phyloP scores from a whole-genome alignment of 2,888 invertebrate genomes.

The Allophyes oxyacanthae region DNA sequence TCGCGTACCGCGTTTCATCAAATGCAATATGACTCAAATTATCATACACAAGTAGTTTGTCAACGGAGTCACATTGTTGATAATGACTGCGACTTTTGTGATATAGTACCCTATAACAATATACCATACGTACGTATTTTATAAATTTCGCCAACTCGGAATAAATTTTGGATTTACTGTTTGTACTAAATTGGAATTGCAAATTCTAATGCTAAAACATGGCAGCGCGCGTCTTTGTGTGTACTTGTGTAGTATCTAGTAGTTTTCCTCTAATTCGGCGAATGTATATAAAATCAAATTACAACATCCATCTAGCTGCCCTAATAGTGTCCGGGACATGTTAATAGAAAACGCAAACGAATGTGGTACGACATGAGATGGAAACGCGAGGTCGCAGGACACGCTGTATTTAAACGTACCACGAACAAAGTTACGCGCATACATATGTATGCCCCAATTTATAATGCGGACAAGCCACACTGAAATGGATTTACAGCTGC shows the following conservation, averaged over 20 bases:
- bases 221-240: slow-evolving; percentile 37
- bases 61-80: slow-evolving; percentile 70
- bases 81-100: slow-evolving; percentile 57
- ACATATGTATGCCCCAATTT: slow-evolving; percentile 80
- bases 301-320: slow-evolving; percentile 78
- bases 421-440: slow-evolving; percentile 61
- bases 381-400: slow-evolving; percentile 73
- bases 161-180: slow-evolving; percentile 39
- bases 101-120: slow-evolving; percentile 26
- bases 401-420: slow-evolving; percentile 62
- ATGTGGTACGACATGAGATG: slow-evolving; percentile 76
- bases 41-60: slow-evolving; percentile 80
- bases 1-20: slow-evolving; percentile 79
- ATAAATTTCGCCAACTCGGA: slow-evolving; percentile 26
- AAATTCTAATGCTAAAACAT: slow-evolving; percentile 51
- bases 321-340: slow-evolving; percentile 80
- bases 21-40: slow-evolving; percentile 84
- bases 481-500: slow-evolving; percentile 90
- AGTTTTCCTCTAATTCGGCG: slow-evolving; percentile 70
- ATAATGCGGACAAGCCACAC: slow-evolving; percentile 88
- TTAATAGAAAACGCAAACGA: slow-evolving; percentile 85
- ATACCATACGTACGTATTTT: slow-evolving; percentile 30
- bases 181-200: slow-evolving; percentile 47
- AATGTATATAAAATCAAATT: slow-evolving; percentile 79
- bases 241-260: no score